Conservation (phyloP, 2,797 vertebrate species). For the Uromys caudimaculatus region DNA sequence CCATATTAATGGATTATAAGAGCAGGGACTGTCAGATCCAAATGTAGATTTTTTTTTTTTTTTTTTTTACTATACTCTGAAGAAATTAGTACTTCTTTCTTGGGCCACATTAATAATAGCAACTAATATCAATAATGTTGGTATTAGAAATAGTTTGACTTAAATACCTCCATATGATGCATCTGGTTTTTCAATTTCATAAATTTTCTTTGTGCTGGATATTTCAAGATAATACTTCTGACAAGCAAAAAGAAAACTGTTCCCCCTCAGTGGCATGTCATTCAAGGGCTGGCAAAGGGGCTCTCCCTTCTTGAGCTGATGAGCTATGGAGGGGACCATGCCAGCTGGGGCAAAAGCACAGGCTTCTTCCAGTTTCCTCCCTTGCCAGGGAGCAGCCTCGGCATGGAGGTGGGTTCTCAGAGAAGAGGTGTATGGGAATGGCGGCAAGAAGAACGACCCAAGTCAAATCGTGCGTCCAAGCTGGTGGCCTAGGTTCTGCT, state of each 20-base stretch:
- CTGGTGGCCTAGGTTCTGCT: neutral
- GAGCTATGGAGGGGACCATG: neutral
- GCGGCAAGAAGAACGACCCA: neutral
- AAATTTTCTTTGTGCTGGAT: slow-evolving; percentile 49
- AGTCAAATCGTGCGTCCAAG: neutral
- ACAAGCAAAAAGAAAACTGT: neutral
- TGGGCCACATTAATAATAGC: neutral
- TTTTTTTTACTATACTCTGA: slow-evolving; percentile 33
- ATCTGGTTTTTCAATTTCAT: slow-evolving; percentile 44
- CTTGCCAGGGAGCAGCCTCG: neutral
- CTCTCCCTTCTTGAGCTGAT: neutral
- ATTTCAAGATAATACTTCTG: slow-evolving; percentile 53
- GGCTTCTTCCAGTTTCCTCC: neutral
- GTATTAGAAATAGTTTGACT: slow-evolving; percentile 35
- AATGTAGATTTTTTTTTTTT: slow-evolving; percentile 9
- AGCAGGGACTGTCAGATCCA: neutral
- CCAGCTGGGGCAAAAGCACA: neutral
- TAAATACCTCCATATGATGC: slow-evolving; percentile 14
- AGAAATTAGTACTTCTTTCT: neutral
- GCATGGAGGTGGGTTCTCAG: neutral
- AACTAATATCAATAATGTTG: slow-evolving; percentile 29
- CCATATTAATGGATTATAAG: neutral
- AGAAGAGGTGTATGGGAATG: neutral
- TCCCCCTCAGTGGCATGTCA: neutral
- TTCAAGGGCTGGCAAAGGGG: neutral